Conservation (phyloP, 2,797 vertebrate genomes). For the Spheniscus humboldti region DNA sequence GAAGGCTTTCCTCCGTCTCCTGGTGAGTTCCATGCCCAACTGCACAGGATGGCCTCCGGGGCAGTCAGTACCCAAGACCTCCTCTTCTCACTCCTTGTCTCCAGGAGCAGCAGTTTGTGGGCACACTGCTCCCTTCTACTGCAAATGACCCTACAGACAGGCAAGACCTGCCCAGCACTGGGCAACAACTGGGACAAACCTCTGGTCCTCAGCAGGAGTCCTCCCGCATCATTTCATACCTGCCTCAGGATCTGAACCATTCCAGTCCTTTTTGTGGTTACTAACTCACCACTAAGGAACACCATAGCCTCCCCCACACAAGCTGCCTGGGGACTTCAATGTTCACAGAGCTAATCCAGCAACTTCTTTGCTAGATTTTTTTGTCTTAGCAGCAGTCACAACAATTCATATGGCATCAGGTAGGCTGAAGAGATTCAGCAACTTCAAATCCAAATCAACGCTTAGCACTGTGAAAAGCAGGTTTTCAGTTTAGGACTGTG, state of each 20-base stretch:
- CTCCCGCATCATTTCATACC: too few species aligned
- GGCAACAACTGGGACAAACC: not conserved
- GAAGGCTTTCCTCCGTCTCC: not conserved
- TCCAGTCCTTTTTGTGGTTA: not conserved
- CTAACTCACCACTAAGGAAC: not conserved
- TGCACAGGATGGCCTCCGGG: not conserved
- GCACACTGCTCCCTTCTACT: not conserved
- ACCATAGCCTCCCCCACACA: rapidly evolving
- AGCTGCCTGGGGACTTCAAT: not conserved
- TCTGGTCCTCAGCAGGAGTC: not conserved
- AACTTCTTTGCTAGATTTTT: not conserved
- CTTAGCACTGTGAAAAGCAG: not conserved
- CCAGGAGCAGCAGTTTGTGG: not conserved
- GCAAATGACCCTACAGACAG: not conserved
- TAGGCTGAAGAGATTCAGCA: not conserved
- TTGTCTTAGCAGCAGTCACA: not conserved
- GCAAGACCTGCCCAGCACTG: not conserved
- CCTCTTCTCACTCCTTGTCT: not conserved
- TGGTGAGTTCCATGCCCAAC: not conserved
- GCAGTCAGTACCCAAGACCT: not conserved
- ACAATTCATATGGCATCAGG: not conserved
- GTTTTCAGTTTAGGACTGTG: not conserved
- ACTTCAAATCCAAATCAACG: not conserved
- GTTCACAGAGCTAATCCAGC: not conserved
- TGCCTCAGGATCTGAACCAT: not conserved